Evolutionary conservation across 2,888 invertebrate species (phyloP), one percentile per base, ranked within the genome.

Genomic region (Orgyia antiqua): DNA sequence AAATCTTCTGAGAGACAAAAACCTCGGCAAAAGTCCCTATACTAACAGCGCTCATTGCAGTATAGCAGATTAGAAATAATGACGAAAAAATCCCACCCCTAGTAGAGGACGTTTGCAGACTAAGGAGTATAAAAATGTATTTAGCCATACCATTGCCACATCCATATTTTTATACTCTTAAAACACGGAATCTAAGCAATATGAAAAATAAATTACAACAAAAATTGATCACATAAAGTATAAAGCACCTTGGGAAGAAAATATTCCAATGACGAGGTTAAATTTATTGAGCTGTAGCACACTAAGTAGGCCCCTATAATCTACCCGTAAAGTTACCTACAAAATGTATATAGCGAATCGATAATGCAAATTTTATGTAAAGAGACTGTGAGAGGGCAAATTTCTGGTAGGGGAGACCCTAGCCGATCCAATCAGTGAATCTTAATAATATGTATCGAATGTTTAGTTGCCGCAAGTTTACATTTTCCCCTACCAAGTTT

Each of bases 321-420:
- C 56, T 47, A n/a, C 33, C 40, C 11, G 25, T 38, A 24, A 37
- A 48, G 45, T 48, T 42, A 51, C 48, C 52, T 45, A 43, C 38
- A 35, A 36, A 36, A 43, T 39, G 45, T 54, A 44, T 40, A 51
- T 26, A 45, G 45, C 29, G 58, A 62, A 76, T 79, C 78, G 77
- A 79, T 80, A 77, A 80, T 79, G 80, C 73, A 76, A 82, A 82
- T 80, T 77, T 76, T 77, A 78, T 78, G 79, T 70, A 75, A 77
- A 77, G 77, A 68, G 65, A 65, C 68, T 64, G 57, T 40, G 68
- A 71, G 68, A 63, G 66, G 68, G 71, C 67, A 65, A 75, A 76
- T 76, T 75, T 74, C 50, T 60, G 63, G 46, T 49, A 52, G 59
- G 56, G 51, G 53, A 45, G 54, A 45, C 55, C 41, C 41, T 36